Conservation (phyloP, 2,888 invertebrate genomes). For the Homarus gammarus region DNA sequence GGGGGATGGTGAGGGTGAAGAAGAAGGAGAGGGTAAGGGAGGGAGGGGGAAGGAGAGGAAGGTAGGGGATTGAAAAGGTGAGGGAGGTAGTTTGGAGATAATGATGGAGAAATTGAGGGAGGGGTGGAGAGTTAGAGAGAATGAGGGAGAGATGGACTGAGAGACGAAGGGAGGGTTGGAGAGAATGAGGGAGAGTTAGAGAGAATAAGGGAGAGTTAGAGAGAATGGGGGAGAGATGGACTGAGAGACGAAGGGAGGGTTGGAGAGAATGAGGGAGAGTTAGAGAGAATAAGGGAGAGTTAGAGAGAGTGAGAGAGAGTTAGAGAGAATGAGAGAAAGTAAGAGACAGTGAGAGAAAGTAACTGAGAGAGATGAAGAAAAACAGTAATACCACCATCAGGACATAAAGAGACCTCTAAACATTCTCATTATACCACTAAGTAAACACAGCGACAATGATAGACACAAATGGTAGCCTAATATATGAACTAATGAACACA, state of each 20-base stretch:
- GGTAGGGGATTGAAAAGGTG: background rate
- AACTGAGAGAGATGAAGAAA: background rate
- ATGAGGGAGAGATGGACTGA: background rate
- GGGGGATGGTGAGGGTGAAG: background rate
- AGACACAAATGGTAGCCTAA: too few species aligned
- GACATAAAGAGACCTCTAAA: too few species aligned
- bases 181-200: conserved; percentile 10
- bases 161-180: too few species aligned
- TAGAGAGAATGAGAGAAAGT: background rate
- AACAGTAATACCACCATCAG: too few species aligned
- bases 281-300: background rate
- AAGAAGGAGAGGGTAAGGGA: background rate
- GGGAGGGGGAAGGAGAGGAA: background rate
- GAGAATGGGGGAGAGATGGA: background rate
- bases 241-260: background rate
- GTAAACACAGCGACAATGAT: too few species aligned
- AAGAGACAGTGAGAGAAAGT: background rate
- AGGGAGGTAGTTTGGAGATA: background rate
- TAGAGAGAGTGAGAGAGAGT: conserved; percentile 21
- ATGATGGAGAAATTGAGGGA: background rate
- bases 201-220: background rate
- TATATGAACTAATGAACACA: too few species aligned
- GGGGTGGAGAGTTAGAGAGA: background rate
- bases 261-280: background rate
- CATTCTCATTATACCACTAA: too few species aligned